These are phyloP conservation scores for Phalacrocorax carbo DNA, from an alignment of 2,113 vertebrate genomes.

Conservation along the genomic window DNA sequence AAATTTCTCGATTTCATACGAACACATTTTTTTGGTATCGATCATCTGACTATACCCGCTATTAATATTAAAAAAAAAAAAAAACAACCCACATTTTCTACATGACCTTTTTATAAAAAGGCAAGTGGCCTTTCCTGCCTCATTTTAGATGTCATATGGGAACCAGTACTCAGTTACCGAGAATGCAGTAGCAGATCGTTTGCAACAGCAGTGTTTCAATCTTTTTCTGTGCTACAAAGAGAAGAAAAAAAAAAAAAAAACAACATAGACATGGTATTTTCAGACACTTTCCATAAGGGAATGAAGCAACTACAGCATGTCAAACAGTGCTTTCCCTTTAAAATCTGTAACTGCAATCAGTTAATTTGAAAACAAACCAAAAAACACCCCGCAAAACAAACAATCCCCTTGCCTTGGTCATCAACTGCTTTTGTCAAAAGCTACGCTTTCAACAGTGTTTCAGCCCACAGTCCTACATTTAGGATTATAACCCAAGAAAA, in stretches of 20 bases:
- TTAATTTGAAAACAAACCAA: background rate
- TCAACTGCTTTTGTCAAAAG: background rate
- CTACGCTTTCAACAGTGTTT: background rate
- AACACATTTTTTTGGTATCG: background rate
- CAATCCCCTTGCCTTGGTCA: background rate
- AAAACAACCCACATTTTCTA: background rate
- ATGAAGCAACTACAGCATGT: background rate
- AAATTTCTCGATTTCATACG: background rate
- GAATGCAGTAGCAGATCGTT: background rate
- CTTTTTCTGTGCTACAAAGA: background rate
- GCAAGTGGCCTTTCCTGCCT: background rate
- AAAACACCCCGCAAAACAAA: background rate
- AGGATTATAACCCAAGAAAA: background rate
- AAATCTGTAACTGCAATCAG: background rate
- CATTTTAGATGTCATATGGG: background rate
- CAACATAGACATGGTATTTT: background rate
- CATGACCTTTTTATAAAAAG: background rate
- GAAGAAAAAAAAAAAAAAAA: background rate
- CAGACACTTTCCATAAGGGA: background rate
- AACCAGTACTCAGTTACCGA: background rate
- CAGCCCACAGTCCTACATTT: background rate
- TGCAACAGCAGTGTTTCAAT: background rate
- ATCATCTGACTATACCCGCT: background rate
- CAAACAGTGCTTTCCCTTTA: background rate
- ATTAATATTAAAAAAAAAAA: background rate